Evolutionary conservation across 2,797 vertebrate species (phyloP).

Genomic region (Setipinna tenuifilis): DNA sequence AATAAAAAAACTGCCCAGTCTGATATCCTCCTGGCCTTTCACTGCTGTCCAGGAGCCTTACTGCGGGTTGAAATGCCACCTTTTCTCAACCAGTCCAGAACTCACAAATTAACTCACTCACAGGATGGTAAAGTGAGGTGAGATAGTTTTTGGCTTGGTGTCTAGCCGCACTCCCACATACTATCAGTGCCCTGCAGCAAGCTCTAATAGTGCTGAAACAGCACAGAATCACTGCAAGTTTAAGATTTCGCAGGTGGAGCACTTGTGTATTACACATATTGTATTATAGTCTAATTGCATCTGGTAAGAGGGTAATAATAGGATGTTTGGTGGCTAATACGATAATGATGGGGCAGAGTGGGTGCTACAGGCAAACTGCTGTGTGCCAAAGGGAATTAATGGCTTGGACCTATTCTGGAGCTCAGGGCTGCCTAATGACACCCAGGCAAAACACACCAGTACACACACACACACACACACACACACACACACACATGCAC

Average conservation of each 20-base stretch:
- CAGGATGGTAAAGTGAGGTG: neutral
- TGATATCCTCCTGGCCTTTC: neutral
- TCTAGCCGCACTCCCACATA: neutral
- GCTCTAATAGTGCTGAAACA: neutral
- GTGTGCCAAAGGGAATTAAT: conserved; percentile 9
- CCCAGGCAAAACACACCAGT: conserved; percentile 16
- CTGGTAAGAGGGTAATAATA: neutral
- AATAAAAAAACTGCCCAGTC: too few relatives aligned
- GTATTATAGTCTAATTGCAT: too few relatives aligned
- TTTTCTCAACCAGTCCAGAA: too few relatives aligned
- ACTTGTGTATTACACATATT: too few relatives aligned
- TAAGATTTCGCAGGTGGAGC: neutral
- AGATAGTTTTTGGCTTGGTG: neutral
- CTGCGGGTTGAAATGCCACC: too few relatives aligned
- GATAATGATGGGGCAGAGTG: conserved; percentile 22
- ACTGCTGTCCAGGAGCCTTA: neutral
- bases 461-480: conserved; percentile 15
- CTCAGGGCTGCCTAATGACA: neutral
- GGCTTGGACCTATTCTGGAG: neutral
- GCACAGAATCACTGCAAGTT: neutral
- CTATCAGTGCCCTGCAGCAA: neutral
- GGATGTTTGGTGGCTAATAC: neutral
- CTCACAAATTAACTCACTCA: neutral
- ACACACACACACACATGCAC: conserved; percentile 15
- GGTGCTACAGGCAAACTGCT: neutral